Evolutionary conservation across 2,113 vertebrate species (phyloP), one percentile per base, ranked within the genome.

Genomic region (Lepus europaeus): DNA sequence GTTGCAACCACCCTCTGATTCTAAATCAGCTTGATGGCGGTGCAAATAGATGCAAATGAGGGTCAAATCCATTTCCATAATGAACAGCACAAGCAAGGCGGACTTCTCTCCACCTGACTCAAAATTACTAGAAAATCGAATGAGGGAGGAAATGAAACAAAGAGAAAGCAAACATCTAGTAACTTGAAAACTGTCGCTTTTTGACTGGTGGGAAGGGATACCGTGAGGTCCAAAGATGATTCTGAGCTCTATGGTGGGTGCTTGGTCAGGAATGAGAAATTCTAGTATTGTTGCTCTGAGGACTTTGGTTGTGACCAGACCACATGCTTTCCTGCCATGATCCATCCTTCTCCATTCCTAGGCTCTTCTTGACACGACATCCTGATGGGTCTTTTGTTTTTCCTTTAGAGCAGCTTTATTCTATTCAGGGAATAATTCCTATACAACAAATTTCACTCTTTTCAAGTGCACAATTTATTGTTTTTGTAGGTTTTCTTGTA

Each of bases 41-140:
- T 95, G 83, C 94, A 97, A 97, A 95, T 96, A 94, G 91, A 97
- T 97, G 97, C 97, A 97, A 97, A 97, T 97, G 93, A 97, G 97
- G 97, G 97, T 97, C 97, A 97, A 97, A 97, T 96, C 96, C 94
- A 97, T 97, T 97, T 97, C 95, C 97, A 97, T 97, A 97, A 97
- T 95, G 96, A 97, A 95, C 92, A 92, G 87, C 76, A 74, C 33
- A 53, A 88, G 94, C 95, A 73, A 96, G 89, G 92, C 51, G 11
- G 89, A 92, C 92, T 96, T 90, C 84, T 96, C 77, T 94, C 93
- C 89, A 95, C 97, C 96, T 97, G 95, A 95, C 80, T 96, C 89
- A 95, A 95, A 97, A 96, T 97, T 93, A 92, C 91, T 94, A 96
- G 93, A 69, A 92, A 96, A 95, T 90, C 89, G 72, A 92, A 36